Evolutionary conservation across 2,113 vertebrate species (phyloP).

Genomic region (Trichomycterus rosablanca): DNA sequence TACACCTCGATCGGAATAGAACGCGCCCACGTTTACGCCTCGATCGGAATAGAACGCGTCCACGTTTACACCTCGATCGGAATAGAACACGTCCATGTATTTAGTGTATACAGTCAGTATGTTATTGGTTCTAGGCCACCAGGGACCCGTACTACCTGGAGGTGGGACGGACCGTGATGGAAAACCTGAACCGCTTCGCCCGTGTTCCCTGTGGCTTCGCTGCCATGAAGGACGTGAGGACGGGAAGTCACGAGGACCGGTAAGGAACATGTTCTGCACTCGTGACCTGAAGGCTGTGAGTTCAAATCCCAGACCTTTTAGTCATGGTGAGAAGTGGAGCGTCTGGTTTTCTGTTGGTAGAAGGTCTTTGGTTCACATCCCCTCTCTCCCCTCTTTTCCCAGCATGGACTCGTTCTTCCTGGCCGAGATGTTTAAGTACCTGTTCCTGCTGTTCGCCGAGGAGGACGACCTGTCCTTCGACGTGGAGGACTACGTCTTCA

Average conservation of each 20-base stretch:
- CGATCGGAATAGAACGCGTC: no score
- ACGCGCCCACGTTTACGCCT: no score
- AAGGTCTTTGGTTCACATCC: no score
- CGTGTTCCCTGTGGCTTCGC: constrained; percentile 96
- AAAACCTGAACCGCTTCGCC: constrained; percentile 95
- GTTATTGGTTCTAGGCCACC: constrained; percentile 74
- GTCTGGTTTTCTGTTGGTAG: no score
- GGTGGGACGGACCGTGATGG: constrained; percentile 92
- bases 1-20: no score
- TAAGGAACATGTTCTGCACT: no score
- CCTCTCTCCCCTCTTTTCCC: constrained; percentile 2
- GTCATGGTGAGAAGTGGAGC: background rate
- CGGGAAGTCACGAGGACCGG: constrained; percentile 97
- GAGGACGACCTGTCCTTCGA: constrained; percentile 88
- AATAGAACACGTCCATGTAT: no score
- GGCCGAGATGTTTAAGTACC: constrained; percentile 98
- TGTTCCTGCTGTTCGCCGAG: constrained; percentile 92
- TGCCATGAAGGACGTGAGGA: constrained; percentile 97
- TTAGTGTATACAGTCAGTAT: background rate
- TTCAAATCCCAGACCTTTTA: background rate
- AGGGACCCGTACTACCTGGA: constrained; percentile 96
- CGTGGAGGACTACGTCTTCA: constrained; percentile 96
- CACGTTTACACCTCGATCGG: no score
- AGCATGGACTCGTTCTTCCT: constrained; percentile 99
- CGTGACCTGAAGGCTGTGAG: background rate